These are phyloP conservation scores for Cephus runcator DNA, from an alignment of 2,888 invertebrate genomes.

Conservation along the genomic window DNA sequence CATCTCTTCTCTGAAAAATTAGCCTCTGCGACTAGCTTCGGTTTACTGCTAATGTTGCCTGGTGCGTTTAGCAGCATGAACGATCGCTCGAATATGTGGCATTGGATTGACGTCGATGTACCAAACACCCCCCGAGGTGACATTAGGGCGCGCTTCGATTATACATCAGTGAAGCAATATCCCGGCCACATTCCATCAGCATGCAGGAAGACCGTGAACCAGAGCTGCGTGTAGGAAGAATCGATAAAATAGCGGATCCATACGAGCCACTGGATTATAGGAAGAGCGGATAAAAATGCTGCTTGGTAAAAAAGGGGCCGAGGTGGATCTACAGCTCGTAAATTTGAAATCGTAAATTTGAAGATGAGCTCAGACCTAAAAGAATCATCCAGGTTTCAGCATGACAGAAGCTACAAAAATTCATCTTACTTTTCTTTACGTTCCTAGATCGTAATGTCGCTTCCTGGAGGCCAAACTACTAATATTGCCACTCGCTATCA, in stretches of 20 bases:
- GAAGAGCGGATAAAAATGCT: not conserved
- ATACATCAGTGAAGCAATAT: not conserved
- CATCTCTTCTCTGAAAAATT: not conserved
- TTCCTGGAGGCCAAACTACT: not conserved
- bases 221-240: not conserved
- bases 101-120: not conserved
- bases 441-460: not conserved
- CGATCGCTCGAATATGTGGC: not conserved
- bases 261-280: not conserved
- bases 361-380: not conserved
- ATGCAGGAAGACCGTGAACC: not conserved
- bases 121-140: not conserved
- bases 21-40: not conserved
- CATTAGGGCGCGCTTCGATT: not conserved
- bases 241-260: not conserved
- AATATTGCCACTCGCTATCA: not conserved
- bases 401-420: not conserved
- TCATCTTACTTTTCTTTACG: not conserved
- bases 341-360: not conserved
- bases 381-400: not conserved
- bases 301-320: too few relatives aligned
- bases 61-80: not conserved
- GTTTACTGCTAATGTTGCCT: not conserved
- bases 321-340: not conserved
- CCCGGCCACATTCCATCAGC: not conserved